Base-by-base conservation (phyloP, 1,140 invertebrate genomes). In the Papilio aristodemus region DNA sequence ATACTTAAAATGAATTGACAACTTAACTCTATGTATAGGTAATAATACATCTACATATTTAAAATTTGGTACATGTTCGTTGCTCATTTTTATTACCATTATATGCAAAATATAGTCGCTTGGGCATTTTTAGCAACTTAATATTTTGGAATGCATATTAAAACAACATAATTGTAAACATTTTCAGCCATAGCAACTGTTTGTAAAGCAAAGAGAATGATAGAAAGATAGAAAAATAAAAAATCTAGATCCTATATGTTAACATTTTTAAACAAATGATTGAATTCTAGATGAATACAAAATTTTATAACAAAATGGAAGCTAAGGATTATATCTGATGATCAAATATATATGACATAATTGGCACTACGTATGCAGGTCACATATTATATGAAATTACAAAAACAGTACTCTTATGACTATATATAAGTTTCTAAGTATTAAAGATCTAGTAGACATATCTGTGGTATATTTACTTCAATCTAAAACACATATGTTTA, bases 1-100 rank as follows among this genome's bases (percentile, higher is more conserved):
- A 77, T 78, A 84, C 74, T 76, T 71, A 75, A 70, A 78, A 76
- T 73, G 69, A 78, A 72, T 70, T 74, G 74, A 76, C 70, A 86
- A 85, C 85, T 87, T 87, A 88, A 76, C 19, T 62, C 83, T 90
- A 90, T 54, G 80, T 87, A 90, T 54, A 54, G 19, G n/a, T n/a
- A n/a, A 79, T 78, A 87, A 89, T 79, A 87, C 85, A 70, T 84
- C 81, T 89, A 89, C 79, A 82, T 74, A 78, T 85, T 54, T 81
- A 81, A 80, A 86, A 87, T 91, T 90, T 91, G 89, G 89, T 91
- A 89, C 86, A 87, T 81, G 86, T 91, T 91, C 89, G 89, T 91
- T 91, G 89, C 87, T 89, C 85, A 0, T 80, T 84, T 86, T 86
- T 83, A 79, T 80, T 73, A 77, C 82, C 80, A 74, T 77, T 77